Base-by-base conservation (phyloP, 2,888 invertebrate species). In the Hesperia comma region DNA sequence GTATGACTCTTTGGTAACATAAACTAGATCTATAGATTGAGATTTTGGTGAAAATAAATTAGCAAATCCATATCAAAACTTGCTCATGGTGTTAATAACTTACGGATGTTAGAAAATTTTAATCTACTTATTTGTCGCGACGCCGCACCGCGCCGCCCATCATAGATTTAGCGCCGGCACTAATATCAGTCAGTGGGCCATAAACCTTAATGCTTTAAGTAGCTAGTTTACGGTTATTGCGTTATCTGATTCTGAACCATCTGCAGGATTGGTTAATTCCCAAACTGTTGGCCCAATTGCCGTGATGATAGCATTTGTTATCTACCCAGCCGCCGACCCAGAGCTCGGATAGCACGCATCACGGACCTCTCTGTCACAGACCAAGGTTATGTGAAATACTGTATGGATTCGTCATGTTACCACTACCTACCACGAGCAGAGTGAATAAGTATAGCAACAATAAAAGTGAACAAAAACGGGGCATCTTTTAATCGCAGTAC, bases 201-300 rank as follows among this genome's bases (percentile, higher is more conserved):
- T 49, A 49, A 49, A 49, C 49, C 49, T 46, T 12, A 49, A 49
- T 49, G 49, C 12, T 12, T 49, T 49, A 49, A 49, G 49, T 49
- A 49, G 10, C 19, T 49, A 49, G 17, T 49, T 49, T 49, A 49
- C 49, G 49, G 49, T 12, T 56, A 60, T 60, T 49, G 60, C 60
- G 49, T 60, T 49, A 17, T 60, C 57, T 37, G 55, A 57, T 12
- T n/a, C 51, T n/a, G n/a, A n/a, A n/a, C n/a, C 61, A 61, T 61
- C 21, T 14, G 33, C 37, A 40, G 53, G 61, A 61, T 61, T 61
- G 51, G 61, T 61, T 61, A 61, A 61, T 61, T 46, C 40, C 61
- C 37, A 61, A 61, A 53, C 40, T 53, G 61, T 40, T 8, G 17
- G 19, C 43, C 46, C 58, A 58, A 58, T 46, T 58, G 41, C 49